Base-by-base conservation (phyloP, 2,888 invertebrate genomes). In the Furcula furcula region DNA sequence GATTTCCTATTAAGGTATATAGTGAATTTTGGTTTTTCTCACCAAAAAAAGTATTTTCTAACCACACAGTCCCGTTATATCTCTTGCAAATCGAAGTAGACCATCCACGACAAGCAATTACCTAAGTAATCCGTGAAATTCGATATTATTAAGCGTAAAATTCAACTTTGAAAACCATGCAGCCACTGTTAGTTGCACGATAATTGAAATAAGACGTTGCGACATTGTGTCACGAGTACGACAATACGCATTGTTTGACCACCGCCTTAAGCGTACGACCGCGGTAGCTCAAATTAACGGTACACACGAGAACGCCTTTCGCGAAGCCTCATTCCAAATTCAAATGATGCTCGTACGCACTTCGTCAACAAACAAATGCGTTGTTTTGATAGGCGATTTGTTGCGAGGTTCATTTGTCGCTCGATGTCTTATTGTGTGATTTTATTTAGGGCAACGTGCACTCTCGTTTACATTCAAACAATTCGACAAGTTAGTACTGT, bases 271-370 rank as follows among this genome's bases (percentile, higher is more conserved):
- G 62, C 61, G 35, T 53, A 55, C 61, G 66, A 64, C 61, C 73
- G 70, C 72, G 58, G 76, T 74, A 78, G 76, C 68, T 60, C 67
- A 66, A 56, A 72, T 74, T 83, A 84, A 83, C 84, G 84, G 84
- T 80, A 81, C 68, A 47, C 45, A 64, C 64, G 60, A 57, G 58
- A 61, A 57, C 69, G 68, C 67, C 71, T 70, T 77, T 81, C 67
- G 74, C 79, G 62, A 58, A 72, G 66, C 64, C 72, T 74, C 69
- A 73, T 80, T 77, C 73, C 55, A 65, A 73, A 78, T 78, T 79
- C 75, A 65, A 79, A 75, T 68, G 65, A 36, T 69, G 66, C 62
- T 58, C 70, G 70, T 72, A 76, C 70, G 64, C 75, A 66, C 52
- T 61, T 63, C 59, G 65, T 64, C 69, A 67, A 73, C 65, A 72